These are phyloP conservation scores for Hydrophis major DNA, from an alignment of 2,797 vertebrate species.

Conservation along the genomic window DNA sequence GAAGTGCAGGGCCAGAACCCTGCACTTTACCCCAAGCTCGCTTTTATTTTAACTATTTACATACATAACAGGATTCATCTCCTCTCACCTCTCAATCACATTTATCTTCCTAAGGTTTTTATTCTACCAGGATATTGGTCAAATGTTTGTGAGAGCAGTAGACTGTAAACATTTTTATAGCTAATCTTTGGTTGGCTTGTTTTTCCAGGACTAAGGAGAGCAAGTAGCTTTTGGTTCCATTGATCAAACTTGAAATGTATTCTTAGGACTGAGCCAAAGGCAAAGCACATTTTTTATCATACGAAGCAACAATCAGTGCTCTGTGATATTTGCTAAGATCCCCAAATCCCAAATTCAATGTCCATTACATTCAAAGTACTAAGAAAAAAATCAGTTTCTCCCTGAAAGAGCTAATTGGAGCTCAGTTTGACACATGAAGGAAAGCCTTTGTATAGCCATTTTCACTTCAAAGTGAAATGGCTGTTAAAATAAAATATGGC, in stretches of 20 bases:
- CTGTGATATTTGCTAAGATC: neutral
- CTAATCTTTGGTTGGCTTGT: neutral
- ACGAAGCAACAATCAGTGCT: neutral
- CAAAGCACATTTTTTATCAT: neutral
- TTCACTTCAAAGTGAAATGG: neutral
- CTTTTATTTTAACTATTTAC: too few relatives aligned
- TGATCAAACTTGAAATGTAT: neutral
- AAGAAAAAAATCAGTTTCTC: neutral
- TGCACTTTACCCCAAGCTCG: too few relatives aligned
- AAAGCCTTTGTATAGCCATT: neutral
- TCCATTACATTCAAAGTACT: neutral
- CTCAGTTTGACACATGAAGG: neutral
- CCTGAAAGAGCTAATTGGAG: neutral
- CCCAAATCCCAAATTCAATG: neutral
- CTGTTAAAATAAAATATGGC: neutral
- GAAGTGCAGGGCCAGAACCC: too few relatives aligned
- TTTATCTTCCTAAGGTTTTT: neutral
- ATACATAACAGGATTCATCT: too few relatives aligned
- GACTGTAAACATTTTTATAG: neutral
- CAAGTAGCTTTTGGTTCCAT: neutral
- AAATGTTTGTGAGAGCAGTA: neutral
- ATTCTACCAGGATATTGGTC: neutral
- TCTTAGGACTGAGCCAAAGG: neutral
- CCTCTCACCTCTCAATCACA: neutral
- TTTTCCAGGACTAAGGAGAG: neutral